These are phyloP conservation scores for Callipepla squamata DNA, from an alignment of 2,113 vertebrate species.

Conservation along the genomic window DNA sequence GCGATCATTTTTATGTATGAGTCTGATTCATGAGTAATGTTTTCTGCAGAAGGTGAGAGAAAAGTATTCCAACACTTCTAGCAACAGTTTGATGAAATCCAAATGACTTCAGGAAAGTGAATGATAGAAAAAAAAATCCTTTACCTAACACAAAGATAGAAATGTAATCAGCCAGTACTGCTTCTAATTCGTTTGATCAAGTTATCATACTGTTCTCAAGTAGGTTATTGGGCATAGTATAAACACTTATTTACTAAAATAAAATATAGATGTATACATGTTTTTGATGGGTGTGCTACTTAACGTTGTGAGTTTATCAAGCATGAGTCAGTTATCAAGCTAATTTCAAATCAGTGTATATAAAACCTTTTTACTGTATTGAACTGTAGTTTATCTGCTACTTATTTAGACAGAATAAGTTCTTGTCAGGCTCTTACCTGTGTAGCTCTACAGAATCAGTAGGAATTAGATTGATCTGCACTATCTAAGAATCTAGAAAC, in stretches of 20 bases:
- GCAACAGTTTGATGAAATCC: background rate
- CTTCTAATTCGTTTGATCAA: background rate
- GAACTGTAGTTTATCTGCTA: background rate
- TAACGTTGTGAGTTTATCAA: background rate
- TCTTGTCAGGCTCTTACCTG: background rate
- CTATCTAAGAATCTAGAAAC: background rate
- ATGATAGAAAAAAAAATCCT: background rate
- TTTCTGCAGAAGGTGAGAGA: background rate
- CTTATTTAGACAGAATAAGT: background rate
- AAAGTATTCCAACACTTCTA: background rate
- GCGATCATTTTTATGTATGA: background rate
- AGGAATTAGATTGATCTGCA: background rate
- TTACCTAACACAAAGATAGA: background rate
- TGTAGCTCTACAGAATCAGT: background rate
- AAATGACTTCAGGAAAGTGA: background rate
- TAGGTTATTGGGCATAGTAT: background rate
- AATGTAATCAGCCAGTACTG: background rate
- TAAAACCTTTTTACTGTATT: background rate
- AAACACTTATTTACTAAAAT: background rate
- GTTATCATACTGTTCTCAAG: background rate
- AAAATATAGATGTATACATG: rapidly evolving
- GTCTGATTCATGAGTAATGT: background rate
- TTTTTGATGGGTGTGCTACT: background rate
- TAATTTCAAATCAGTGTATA: background rate
- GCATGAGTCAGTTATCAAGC: background rate